phyloP scores from a whole-genome alignment of 2,797 vertebrate species.

The Myotis vivesi region DNA sequence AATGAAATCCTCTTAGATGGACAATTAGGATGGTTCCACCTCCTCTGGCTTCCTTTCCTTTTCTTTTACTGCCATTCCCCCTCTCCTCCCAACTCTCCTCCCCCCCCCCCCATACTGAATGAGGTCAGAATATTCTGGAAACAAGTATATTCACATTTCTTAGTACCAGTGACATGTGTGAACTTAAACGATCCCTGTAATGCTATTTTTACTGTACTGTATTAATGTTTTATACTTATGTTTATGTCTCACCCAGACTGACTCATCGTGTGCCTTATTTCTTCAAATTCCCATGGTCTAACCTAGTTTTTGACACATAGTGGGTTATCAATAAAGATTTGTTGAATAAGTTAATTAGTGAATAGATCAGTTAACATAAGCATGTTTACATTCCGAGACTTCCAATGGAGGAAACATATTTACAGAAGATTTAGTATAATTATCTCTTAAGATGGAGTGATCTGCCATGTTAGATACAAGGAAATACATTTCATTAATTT shows the following conservation, averaged over 20 bases:
- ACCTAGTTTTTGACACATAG: neutral
- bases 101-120: neutral
- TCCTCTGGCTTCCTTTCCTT: neutral
- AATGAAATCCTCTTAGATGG: neutral
- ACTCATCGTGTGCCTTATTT: neutral
- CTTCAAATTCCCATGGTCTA: neutral
- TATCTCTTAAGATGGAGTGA: neutral
- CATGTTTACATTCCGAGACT: neutral
- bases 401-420: neutral
- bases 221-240: neutral
- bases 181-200: neutral
- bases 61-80: neutral
- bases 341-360: neutral
- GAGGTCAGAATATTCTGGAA: neutral
- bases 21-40: neutral
- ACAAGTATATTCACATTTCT: neutral
- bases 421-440: neutral
- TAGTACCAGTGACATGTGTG: neutral
- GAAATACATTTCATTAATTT: conserved; percentile 13
- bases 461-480: neutral
- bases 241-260: neutral
- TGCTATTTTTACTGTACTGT: neutral
- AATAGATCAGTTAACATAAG: neutral
- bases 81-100: neutral
- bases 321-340: neutral